Evolutionary conservation across 2,113 vertebrate species (phyloP), one percentile per base, ranked within the genome.

Genomic region (Catharus bicknelli): DNA sequence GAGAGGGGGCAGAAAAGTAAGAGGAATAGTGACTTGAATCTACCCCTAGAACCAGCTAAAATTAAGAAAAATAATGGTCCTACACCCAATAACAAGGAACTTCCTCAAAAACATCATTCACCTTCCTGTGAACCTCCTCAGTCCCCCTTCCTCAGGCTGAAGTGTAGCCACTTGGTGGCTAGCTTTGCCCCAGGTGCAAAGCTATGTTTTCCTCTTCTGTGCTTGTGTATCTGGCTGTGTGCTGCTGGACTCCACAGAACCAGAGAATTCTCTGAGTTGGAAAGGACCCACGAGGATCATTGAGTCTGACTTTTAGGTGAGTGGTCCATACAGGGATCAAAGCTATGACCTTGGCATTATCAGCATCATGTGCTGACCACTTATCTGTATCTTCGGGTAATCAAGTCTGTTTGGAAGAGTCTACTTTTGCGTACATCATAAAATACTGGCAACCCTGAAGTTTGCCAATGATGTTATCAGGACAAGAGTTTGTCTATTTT

Each of bases 291-390:
- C 15, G 6, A 38, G 32, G 26, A 68, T 53, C 36, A 32, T 2
- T 0, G 0, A 51, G 17, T 27, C 32, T 7, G 14, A 0, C 32
- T 68, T 53, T 19, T 14, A 53, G 32, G 27, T 22, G 54, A 59
- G 23, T 27, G 26, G 14, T 45, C 32, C 62, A 27, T 8, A 21
- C 4, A 38, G 32, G 17, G 45, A 26, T 53, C 0, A 0, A 68
- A 59, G 16, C 32, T 1, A 1, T 38, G 45, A 43, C 45, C 26
- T 59, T 45, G 27, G 45, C 0, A 0, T 38, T 27, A 59, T 22
- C 54, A 45, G 32, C 36, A 26, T 17, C 22, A 38, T 18, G 26
- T 2, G 4, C 62, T 36, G 32, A 59, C 26, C 38, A 22, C 9
- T 69, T 57, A 45, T 22, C 69, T 43, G 3, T 32, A 10, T 32